Evolutionary conservation across 2,888 invertebrate genomes (phyloP).

Genomic region (Ellobium chinense): DNA sequence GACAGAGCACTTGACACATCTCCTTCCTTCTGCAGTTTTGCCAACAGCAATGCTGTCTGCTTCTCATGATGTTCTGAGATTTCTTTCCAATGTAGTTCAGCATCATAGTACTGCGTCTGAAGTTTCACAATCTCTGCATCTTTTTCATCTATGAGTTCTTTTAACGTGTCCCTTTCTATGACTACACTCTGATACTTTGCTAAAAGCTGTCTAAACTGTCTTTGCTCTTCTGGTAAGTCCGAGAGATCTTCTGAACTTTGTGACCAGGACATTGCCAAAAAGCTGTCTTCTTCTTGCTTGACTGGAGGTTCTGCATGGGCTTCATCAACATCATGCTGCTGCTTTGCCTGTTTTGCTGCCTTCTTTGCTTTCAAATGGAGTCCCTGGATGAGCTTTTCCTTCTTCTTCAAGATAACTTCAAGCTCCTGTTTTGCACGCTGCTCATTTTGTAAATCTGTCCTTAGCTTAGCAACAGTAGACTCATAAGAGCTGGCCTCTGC

Average conservation of each 20-base stretch:
- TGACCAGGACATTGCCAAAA: conserved; percentile 35
- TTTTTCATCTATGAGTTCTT: conserved; percentile 51
- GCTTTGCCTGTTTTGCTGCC: conserved; percentile 34
- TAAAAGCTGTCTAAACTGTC: conserved; percentile 41
- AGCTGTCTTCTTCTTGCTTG: conserved; percentile 31
- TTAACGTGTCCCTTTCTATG: conserved; percentile 50
- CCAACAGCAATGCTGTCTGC: conserved; percentile 36
- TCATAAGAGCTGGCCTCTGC: not conserved
- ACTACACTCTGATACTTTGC: conserved; percentile 47
- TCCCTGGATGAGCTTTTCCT: conserved; percentile 52
- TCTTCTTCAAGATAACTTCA: conserved; percentile 45
- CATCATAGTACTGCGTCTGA: conserved; percentile 52
- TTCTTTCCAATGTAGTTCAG: conserved; percentile 52
- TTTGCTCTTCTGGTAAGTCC: conserved; percentile 4
- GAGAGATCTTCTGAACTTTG: conserved; percentile 26
- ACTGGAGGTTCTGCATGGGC: conserved; percentile 6
- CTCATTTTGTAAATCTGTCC: conserved; percentile 14
- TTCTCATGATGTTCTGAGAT: conserved; percentile 45
- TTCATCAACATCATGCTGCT: not conserved
- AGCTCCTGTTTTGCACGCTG: conserved; percentile 25
- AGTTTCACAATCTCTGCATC: conserved; percentile 53
- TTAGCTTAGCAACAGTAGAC: not conserved
- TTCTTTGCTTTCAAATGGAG: conserved; percentile 47
- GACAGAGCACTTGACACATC: conserved; percentile 27
- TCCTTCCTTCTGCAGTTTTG: conserved; percentile 42